Evolutionary conservation across 2,797 vertebrate genomes (phyloP).

Genomic region (Hafferia zeledoni): DNA sequence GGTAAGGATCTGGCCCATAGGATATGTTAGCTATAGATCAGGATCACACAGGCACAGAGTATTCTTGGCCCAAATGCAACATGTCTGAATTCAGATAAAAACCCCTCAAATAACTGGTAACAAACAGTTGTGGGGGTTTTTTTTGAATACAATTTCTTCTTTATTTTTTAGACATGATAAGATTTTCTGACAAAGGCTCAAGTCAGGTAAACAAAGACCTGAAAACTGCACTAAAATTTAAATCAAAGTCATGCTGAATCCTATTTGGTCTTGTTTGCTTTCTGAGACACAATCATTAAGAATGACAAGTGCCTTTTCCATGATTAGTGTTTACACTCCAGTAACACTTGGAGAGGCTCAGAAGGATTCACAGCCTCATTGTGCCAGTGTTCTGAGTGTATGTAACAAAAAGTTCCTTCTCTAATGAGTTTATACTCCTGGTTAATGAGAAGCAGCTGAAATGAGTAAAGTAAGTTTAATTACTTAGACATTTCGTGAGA

Average conservation of each 20-base stretch:
- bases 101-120: background rate
- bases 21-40: background rate
- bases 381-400: background rate
- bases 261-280: constrained; percentile 31
- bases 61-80: background rate
- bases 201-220: background rate
- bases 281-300: background rate
- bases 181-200: background rate
- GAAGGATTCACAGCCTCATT: background rate
- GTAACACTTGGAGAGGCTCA: constrained; percentile 8
- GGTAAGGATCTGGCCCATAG: background rate
- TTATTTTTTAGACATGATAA: background rate
- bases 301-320: constrained; percentile 23
- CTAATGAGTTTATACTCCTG: constrained; percentile 15
- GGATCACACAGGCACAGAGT: background rate
- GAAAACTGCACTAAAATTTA: background rate
- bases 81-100: background rate
- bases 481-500: background rate
- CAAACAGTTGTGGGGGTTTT: background rate
- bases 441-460: constrained; percentile 27
- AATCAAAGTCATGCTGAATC: background rate
- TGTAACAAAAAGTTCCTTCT: constrained; percentile 23
- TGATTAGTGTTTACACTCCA: constrained; percentile 46
- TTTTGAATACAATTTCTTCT: background rate
- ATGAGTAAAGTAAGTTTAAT: constrained; percentile 12